Percentiles rank a stretch among this genome's conserved stretches.
Conservation (phyloP, 2,888 invertebrate species). For the Heliconius charithonia region DNA sequence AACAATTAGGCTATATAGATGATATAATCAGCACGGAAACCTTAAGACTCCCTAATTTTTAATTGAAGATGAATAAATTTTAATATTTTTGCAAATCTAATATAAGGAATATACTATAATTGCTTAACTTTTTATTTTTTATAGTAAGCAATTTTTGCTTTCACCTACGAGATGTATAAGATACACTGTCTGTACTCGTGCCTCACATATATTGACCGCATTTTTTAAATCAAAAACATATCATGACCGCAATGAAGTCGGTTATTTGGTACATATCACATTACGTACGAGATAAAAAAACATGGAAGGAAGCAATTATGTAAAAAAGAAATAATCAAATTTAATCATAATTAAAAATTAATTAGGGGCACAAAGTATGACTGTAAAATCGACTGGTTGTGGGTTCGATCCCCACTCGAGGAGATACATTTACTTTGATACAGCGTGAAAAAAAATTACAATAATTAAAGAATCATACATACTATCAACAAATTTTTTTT, state of each 20-base stretch:
- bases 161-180: slow-evolving; percentile 14
- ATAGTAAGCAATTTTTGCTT: neutral
- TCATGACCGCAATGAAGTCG: slow-evolving; percentile 10
- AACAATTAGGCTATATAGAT: neutral
- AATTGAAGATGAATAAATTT: neutral
- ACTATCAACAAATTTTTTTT: too few relatives aligned
- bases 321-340: too few relatives aligned
- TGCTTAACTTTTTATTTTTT: neutral
- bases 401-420: too few relatives aligned
- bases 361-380: too few relatives aligned
- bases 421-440: too few relatives aligned
- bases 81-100: neutral
- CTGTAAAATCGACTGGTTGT: too few relatives aligned
- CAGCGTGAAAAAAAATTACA: too few relatives aligned
- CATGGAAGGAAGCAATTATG: too few relatives aligned
- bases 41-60: slow-evolving; percentile 4
- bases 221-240: slow-evolving; percentile 6
- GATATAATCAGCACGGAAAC: neutral
- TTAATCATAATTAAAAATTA: too few relatives aligned
- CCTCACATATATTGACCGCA: slow-evolving; percentile 23
- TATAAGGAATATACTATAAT: neutral
- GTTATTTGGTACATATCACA: neutral
- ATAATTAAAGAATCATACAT: too few relatives aligned
- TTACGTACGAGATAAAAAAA: neutral
- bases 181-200: slow-evolving; percentile 8